Evolutionary conservation across 2,888 invertebrate genomes (phyloP).

Genomic region (Flabesymbios commensalis): DNA sequence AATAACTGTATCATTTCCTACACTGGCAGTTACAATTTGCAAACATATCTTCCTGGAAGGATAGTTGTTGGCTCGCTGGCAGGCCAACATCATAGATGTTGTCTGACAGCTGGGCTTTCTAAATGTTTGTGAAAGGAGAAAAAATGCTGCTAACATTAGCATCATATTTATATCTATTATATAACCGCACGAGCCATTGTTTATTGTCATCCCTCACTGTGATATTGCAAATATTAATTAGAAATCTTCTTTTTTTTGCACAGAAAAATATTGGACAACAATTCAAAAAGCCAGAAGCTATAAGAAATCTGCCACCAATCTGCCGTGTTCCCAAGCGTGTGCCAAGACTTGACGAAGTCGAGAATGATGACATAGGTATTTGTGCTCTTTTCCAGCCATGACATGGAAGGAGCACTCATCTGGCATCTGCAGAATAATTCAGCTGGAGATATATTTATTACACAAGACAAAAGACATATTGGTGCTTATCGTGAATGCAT

Average conservation of each 20-base stretch:
- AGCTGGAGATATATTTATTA: too few relatives aligned
- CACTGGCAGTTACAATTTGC: too few relatives aligned
- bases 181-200: background rate
- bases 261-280: slow-evolving; percentile 83
- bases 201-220: background rate
- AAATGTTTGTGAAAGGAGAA: background rate
- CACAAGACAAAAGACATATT: too few relatives aligned
- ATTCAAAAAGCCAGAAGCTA: slow-evolving; percentile 85
- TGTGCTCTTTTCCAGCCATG: slow-evolving; percentile 44
- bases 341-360: slow-evolving; percentile 23
- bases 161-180: background rate
- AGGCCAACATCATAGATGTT: too few relatives aligned
- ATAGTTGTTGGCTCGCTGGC: too few relatives aligned
- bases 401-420: too few relatives aligned
- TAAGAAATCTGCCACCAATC: slow-evolving; percentile 76
- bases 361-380: slow-evolving; percentile 42
- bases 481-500: too few relatives aligned
- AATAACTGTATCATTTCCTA: too few relatives aligned
- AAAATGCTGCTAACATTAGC: background rate
- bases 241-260: slow-evolving; percentile 17
- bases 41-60: too few relatives aligned
- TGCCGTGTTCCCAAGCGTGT: slow-evolving; percentile 23
- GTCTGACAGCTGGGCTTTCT: too few relatives aligned
- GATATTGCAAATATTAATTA: background rate
- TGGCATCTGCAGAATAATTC: too few relatives aligned